These are phyloP conservation scores for Parasteatoda lunata DNA, from an alignment of 2,888 invertebrate genomes.

Conservation along the genomic window DNA sequence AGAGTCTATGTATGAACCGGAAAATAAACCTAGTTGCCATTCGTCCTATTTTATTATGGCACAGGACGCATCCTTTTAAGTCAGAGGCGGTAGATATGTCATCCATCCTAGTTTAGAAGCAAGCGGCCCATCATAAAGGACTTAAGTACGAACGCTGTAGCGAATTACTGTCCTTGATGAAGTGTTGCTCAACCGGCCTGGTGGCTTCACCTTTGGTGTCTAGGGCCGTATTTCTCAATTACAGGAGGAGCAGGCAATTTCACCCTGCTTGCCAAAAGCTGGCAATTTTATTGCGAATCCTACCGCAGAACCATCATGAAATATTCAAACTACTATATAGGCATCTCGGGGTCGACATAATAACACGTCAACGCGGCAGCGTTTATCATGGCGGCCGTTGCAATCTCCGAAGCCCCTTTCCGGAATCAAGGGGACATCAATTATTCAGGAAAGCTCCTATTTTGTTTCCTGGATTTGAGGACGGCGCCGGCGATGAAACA, in stretches of 20 bases:
- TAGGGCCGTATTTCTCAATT: slow-evolving; percentile 69
- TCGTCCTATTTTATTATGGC: slow-evolving; percentile 61
- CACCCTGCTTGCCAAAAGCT: slow-evolving; percentile 65
- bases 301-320: slow-evolving; percentile 60
- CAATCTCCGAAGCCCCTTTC: slow-evolving; percentile 65
- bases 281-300: slow-evolving; percentile 66
- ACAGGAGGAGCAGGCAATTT: slow-evolving; percentile 68
- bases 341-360: slow-evolving; percentile 69
- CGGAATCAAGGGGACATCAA: slow-evolving; percentile 65
- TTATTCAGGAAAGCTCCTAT: slow-evolving; percentile 62
- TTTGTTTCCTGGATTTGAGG: slow-evolving; percentile 64
- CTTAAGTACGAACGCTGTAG: slow-evolving; percentile 62
- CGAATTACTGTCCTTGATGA: slow-evolving; percentile 66
- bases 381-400: slow-evolving; percentile 67
- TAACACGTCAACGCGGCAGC: slow-evolving; percentile 68
- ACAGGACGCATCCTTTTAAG: slow-evolving; percentile 62
- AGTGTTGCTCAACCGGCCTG: slow-evolving; percentile 61
- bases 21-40: slow-evolving; percentile 46
- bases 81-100: slow-evolving; percentile 47
- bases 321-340: slow-evolving; percentile 68
- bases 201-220: slow-evolving; percentile 69
- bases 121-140: slow-evolving; percentile 67
- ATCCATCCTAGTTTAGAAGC: slow-evolving; percentile 65
- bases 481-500: slow-evolving; percentile 66
- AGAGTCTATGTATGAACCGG: slow-evolving; percentile 17